Conservation (phyloP, 2,888 invertebrate genomes). For the Drosophila sordidula region DNA sequence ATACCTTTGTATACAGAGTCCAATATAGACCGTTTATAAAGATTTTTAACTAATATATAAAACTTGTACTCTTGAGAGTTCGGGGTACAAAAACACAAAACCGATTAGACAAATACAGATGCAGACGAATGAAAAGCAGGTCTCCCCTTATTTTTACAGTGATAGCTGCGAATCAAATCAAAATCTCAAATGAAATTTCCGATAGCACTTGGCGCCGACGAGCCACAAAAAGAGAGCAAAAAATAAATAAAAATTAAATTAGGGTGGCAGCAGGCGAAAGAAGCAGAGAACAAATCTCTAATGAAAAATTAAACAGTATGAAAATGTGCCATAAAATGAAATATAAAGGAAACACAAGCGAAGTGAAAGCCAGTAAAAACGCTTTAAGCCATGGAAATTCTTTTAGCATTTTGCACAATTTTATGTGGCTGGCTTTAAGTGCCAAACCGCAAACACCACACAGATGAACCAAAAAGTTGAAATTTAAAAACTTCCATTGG, state of each 20-base stretch:
- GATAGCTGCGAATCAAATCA: constrained; percentile 62
- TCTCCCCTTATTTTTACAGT: constrained; percentile 40
- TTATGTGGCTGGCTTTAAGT: constrained; percentile 65
- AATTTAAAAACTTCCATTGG: constrained; percentile 70
- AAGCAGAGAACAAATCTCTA: constrained; percentile 60
- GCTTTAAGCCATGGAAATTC: constrained; percentile 44
- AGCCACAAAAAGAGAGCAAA: constrained; percentile 10
- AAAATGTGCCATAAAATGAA: constrained; percentile 58
- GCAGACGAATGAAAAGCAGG: background rate
- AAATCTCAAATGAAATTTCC: constrained; percentile 59
- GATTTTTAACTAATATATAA: background rate
- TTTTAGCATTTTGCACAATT: constrained; percentile 40
- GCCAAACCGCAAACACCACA: constrained; percentile 76
- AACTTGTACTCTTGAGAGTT: background rate
- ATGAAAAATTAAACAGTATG: constrained; percentile 72
- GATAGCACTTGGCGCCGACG: constrained; percentile 65
- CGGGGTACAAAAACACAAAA: too few relatives aligned
- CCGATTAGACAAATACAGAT: too few relatives aligned
- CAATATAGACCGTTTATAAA: too few relatives aligned
- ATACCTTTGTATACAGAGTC: too few relatives aligned
- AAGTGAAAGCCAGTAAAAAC: constrained; percentile 21
- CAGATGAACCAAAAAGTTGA: constrained; percentile 77
- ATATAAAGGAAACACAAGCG: constrained; percentile 26
- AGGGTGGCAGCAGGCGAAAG: constrained; percentile 13
- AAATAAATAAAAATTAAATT: constrained; percentile 19